These are phyloP conservation scores for Ciconia nigra DNA, from an alignment of 2,797 vertebrate genomes.

Conservation along the genomic window DNA sequence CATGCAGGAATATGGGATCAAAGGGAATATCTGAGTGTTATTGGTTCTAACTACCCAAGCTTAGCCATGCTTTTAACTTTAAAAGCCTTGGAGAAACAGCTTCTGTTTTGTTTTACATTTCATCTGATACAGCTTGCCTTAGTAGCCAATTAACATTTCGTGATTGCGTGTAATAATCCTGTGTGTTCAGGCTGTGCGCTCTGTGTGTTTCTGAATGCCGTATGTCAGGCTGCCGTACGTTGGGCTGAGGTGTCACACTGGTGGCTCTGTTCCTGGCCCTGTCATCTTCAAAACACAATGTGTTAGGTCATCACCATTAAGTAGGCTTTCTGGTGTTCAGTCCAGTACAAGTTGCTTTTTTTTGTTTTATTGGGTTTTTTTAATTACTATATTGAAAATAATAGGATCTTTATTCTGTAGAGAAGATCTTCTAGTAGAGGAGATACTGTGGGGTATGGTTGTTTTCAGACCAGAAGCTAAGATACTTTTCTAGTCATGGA, in stretches of 20 bases:
- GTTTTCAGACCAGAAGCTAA: not conserved
- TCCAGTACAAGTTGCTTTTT: not conserved
- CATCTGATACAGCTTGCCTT: constrained; percentile 24
- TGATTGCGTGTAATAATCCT: not conserved
- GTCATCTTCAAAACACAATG: not conserved
- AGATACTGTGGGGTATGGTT: not conserved
- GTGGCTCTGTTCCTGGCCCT: not conserved
- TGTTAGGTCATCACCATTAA: not conserved
- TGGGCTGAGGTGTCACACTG: not conserved
- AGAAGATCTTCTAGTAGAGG: not conserved
- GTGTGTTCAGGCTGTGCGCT: not conserved
- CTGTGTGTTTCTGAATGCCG: not conserved
- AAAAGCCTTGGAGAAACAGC: constrained; percentile 67
- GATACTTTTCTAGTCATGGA: not conserved
- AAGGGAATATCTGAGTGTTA: constrained; percentile 49
- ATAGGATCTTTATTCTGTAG: not conserved
- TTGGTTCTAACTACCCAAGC: constrained; percentile 64
- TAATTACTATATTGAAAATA: not conserved
- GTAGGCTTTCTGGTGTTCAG: not conserved
- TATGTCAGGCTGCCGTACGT: not conserved
- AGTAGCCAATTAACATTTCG: constrained; percentile 34
- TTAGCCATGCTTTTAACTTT: constrained; percentile 71
- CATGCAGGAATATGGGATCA: constrained; percentile 48
- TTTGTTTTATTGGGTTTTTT: not conserved
- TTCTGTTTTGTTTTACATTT: constrained; percentile 63